Base-by-base conservation (phyloP, 2,888 invertebrate species). In the Cactoblastis cactorum region DNA sequence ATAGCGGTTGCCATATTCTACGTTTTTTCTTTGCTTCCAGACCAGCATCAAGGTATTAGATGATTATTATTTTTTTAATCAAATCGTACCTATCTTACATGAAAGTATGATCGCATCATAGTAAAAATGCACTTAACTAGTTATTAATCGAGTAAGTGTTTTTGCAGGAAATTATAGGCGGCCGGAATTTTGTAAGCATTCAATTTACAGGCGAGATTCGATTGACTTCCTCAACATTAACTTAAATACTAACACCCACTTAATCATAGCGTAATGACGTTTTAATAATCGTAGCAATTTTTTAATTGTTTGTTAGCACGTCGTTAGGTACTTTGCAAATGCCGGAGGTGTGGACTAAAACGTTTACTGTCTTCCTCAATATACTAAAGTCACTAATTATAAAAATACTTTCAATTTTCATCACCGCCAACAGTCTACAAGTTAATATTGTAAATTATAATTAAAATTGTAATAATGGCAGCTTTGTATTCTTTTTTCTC, bases 71-170 rank as follows among this genome's bases (percentile, higher is more conserved):
- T n/a, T n/a, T n/a, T n/a, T n/a, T n/a, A n/a, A n/a, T n/a, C n/a
- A n/a, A n/a, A n/a, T n/a, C n/a, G n/a, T n/a, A n/a, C n/a, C n/a
- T n/a, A n/a, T n/a, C n/a, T n/a, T n/a, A n/a, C n/a, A n/a, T n/a
- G n/a, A n/a, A n/a, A n/a, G n/a, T 28, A 28, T 28, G 8, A 9
- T 6, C 28, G 8, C n/a, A 43, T 15, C 15, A 3, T 28, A 43
- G 15, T 63, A 62, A 56, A 66, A 64, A 59, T 49, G 51, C 53
- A 58, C 57, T 60, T 69, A 64, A 54, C 46, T 46, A 50, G 59
- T 63, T 63, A 60, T 60, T 59, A 59, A 58, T 58, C 63, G 58
- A 28, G 3, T 4, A 15, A 59, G 53, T 52, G 59, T 61, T 56
- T 58, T 51, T 58, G 52, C 53, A 62, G 61, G 62, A 65, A 65